Base-by-base conservation (phyloP, 2,888 invertebrate genomes). In the Andrena praecox region DNA sequence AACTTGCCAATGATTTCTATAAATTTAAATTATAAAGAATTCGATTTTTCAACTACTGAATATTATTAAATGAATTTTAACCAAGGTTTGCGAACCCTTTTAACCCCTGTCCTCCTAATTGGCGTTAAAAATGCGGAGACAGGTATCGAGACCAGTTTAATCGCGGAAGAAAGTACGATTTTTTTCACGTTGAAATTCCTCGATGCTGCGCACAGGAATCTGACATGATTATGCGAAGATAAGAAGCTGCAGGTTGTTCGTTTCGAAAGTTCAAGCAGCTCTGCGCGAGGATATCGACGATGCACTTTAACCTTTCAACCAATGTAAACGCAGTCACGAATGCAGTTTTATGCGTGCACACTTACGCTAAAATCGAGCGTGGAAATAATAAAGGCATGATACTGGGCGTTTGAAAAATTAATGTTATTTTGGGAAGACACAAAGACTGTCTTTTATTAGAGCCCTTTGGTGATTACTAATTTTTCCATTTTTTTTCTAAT, bases 221-320 rank as follows among this genome's bases (percentile, higher is more conserved):
- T 75, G 52, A 74, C 60, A 50, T 64, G 71, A 84, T 84, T 86
- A 77, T 62, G 56, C 56, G 74, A 68, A 80, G 85, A 62, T 64
- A 66, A 63, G 81, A 74, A 52, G 52, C 27, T 10, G 77, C 42
- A 52, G 60, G 59, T 73, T 80, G 48, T 50, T 67, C 68, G 60
- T 74, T 80, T 80, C 71, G 73, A 87, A 85, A 85, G 87, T 84
- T 80, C 70, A 67, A 64, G 76, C 75, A 27, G 16, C 48, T 64
- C 75, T 67, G 42, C 59, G 48, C 69, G 52, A 50, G 75, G 72
- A 83, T 74, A 66, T 73, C 68, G 62, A 68, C 66, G 68, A 31
- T 56, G 87, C 42, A 29, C 76, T 80, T 84, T 85, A 71, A 85
- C 87, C 84, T 85, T 85, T 86, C 63, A 64, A 10, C 56, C 66